These are phyloP conservation scores for Crocuta crocuta DNA, from an alignment of 2,113 vertebrate species.

Conservation along the genomic window DNA sequence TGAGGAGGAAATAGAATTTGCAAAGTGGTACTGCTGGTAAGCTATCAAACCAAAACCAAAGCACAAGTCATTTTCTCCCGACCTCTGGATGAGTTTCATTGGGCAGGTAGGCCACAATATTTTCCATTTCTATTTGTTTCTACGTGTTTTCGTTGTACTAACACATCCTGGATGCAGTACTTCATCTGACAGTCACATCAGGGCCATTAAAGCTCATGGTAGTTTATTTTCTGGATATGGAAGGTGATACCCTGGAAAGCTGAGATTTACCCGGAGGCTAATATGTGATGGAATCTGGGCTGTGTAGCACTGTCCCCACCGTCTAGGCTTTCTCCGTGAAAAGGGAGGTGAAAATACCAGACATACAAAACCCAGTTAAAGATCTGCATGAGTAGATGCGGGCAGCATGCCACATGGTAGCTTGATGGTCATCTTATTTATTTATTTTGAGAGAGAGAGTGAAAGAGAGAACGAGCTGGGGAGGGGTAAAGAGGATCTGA, in stretches of 20 bases:
- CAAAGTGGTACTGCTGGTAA: background rate
- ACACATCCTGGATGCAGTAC: background rate
- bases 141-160: background rate
- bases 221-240: background rate
- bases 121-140: background rate
- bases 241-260: background rate
- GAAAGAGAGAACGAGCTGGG: too few species aligned
- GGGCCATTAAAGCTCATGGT: background rate
- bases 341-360: background rate
- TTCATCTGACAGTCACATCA: background rate
- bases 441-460: too few species aligned
- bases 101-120: background rate
- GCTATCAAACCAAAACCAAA: background rate
- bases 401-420: background rate
- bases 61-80: background rate
- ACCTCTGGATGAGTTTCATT: background rate
- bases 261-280: background rate
- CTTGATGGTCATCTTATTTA: background rate
- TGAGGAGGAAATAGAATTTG: background rate
- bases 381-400: background rate
- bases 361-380: background rate
- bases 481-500: too few species aligned
- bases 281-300: background rate
- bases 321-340: background rate
- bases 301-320: background rate